A percentile compares a stretch with the other conserved stretches of the same genome.
Evolutionary conservation across 2,113 vertebrate species (phyloP).

Genomic region (Phodopus roborovskii): DNA sequence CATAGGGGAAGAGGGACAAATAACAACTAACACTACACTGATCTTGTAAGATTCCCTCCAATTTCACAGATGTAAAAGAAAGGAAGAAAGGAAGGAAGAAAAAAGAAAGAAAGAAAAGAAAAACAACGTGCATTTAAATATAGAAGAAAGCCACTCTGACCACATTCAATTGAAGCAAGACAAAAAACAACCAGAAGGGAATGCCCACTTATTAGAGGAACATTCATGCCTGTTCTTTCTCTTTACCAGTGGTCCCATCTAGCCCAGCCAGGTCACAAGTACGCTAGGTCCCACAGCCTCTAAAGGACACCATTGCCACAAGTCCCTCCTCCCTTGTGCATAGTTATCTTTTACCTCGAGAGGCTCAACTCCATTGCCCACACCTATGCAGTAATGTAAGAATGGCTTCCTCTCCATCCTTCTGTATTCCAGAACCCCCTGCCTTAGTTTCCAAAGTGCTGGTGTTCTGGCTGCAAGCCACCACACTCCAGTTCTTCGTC

Average conservation of each 20-base stretch:
- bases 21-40: too few species aligned
- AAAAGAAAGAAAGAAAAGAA: neutral
- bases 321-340: neutral
- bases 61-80: neutral
- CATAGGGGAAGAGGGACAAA: neutral
- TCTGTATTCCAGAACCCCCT: neutral
- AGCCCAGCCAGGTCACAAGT: too few species aligned
- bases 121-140: neutral
- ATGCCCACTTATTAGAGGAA: neutral
- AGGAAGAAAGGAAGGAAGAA: neutral
- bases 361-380: neutral
- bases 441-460: neutral
- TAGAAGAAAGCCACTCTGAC: neutral
- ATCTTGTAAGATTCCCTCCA: slow-evolving; percentile 1
- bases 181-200: neutral
- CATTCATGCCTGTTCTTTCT: too few species aligned
- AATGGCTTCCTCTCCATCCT: neutral
- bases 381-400: neutral
- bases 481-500: neutral
- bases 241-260: neutral
- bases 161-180: neutral
- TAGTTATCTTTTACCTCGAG: neutral
- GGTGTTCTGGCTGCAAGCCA: too few species aligned
- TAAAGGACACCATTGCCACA: too few species aligned
- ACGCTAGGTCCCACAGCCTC: neutral